Percentiles rank a stretch among this genome's conserved stretches.
phyloP scores from a whole-genome alignment of 2,888 invertebrate genomes.

The Gisinianus flammeolus region DNA sequence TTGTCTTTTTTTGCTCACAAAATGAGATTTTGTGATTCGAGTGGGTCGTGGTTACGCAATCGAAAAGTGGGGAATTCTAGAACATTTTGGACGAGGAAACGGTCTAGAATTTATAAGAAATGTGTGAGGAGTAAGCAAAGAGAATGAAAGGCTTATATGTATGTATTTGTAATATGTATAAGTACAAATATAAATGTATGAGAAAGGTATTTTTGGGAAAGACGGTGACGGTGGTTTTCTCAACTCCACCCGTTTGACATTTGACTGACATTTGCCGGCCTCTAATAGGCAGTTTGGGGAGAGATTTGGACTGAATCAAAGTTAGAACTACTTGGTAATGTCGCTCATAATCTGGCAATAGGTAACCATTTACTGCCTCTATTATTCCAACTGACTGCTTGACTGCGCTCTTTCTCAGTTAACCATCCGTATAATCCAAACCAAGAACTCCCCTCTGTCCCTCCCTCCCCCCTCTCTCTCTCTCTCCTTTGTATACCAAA shows the following conservation, averaged over 20 bases:
- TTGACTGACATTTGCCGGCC: conserved; percentile 59
- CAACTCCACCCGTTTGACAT: conserved; percentile 52
- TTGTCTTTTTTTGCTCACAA: no score
- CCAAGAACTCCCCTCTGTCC: not conserved
- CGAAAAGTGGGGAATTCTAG: no score
- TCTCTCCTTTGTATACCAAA: no score
- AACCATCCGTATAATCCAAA: conserved; percentile 37
- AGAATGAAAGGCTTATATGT: no score
- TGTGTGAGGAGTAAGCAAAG: no score
- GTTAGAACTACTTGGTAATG: conserved; percentile 42
- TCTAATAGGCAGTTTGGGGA: conserved; percentile 59
- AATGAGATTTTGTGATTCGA: no score
- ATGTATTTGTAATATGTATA: no score
- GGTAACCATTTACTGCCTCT: conserved; percentile 40
- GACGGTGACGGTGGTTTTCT: conserved; percentile 14
- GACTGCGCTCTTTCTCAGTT: conserved; percentile 36
- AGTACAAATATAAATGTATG: no score
- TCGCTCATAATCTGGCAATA: conserved; percentile 47
- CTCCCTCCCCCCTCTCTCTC: not conserved
- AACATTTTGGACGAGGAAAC: no score
- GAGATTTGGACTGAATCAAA: conserved; percentile 43
- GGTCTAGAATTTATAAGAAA: no score
- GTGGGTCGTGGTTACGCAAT: no score
- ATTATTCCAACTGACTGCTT: conserved; percentile 41
- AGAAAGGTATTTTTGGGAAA: not conserved